phyloP scores from a whole-genome alignment of 2,797 vertebrate species.

The Alosa sapidissima region DNA sequence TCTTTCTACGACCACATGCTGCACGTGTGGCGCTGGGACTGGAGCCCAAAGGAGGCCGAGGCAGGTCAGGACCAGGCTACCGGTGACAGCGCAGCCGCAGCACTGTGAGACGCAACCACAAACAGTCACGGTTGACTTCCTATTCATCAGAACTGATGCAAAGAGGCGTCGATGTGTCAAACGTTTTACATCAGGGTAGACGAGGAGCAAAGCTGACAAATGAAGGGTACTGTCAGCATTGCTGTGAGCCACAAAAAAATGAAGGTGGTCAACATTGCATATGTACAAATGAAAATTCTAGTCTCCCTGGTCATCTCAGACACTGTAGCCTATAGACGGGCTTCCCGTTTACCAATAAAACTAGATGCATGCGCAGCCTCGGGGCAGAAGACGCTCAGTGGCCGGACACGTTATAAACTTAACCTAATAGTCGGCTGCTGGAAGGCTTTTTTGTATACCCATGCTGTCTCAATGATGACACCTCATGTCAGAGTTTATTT shows the following conservation, averaged over 20 bases:
- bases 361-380: no score
- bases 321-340: background rate
- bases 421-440: no score
- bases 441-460: no score
- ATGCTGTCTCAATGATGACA: no score
- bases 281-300: background rate
- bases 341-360: no score
- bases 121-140: background rate
- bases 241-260: no score
- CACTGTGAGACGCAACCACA: background rate
- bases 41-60: constrained; percentile 57
- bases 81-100: background rate
- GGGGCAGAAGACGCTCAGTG: no score
- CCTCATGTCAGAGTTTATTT: no score
- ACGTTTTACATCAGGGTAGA: background rate
- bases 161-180: background rate
- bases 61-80: background rate
- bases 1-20: constrained; percentile 93
- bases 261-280: background rate
- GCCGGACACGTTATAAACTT: no score
- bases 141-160: background rate
- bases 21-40: constrained; percentile 92
- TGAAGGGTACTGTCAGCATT: background rate
- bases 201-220: background rate
- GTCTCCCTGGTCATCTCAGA: background rate